Evolutionary conservation across 2,888 invertebrate genomes (phyloP).

Genomic region (Dendrolimus pini): DNA sequence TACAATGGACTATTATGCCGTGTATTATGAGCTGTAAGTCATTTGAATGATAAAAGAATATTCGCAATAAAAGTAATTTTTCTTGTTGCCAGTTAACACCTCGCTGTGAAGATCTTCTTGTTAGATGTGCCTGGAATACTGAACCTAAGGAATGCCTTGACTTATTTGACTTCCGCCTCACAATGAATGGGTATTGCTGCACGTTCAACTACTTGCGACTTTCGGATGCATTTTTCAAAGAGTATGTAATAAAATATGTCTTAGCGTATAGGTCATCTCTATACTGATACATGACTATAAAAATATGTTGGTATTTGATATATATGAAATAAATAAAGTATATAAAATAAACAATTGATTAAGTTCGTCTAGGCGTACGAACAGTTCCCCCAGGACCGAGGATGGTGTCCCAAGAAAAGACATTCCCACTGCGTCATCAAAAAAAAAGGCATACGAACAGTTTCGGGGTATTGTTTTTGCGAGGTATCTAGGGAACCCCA

Average conservation of each 20-base stretch:
- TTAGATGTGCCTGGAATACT: conserved; percentile 70
- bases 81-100: conserved; percentile 54
- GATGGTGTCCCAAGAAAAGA: no score
- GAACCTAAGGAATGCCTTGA: conserved; percentile 52
- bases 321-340: no score
- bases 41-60: not conserved
- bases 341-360: no score
- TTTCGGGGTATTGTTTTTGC: no score
- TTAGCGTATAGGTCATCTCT: no score
- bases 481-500: no score
- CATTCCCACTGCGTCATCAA: no score
- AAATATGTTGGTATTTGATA: no score
- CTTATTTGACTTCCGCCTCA: conserved; percentile 73
- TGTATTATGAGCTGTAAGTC: not conserved
- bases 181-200: conserved; percentile 77
- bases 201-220: conserved; percentile 74
- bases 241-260: conserved; percentile 29
- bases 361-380: no score
- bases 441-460: no score
- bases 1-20: not conserved
- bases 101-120: conserved; percentile 61
- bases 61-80: conserved; percentile 2
- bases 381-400: no score
- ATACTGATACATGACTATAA: no score
- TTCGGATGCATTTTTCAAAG: conserved; percentile 48